A percentile compares a stretch with the other conserved stretches of the same genome.
Conservation (phyloP, 2,888 invertebrate genomes). For the Ariolimax columbianus region DNA sequence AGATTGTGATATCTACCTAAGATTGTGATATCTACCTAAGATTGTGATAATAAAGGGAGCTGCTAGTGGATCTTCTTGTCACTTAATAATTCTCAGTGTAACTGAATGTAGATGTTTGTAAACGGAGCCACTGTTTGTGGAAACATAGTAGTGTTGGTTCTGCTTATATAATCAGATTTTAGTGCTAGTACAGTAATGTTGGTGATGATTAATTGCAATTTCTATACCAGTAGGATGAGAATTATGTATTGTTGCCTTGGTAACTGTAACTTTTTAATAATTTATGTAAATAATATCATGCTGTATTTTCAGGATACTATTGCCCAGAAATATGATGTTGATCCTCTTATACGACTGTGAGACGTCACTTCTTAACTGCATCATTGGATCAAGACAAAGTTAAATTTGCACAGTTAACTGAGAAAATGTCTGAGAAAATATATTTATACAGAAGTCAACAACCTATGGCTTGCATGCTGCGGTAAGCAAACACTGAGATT, state of each 20-base stretch:
- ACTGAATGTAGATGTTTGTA: not conserved
- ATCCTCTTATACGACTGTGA: constrained; percentile 21
- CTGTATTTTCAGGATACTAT: constrained; percentile 54
- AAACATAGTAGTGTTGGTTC: not conserved
- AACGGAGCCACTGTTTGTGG: not conserved
- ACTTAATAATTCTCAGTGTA: no score
- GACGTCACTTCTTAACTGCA: not conserved
- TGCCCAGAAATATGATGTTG: constrained; percentile 55
- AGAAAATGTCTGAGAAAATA: not conserved
- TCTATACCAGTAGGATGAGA: not conserved
- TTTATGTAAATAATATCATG: not conserved
- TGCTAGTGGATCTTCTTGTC: no score
- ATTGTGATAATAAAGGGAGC: no score
- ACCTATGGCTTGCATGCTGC: no score
- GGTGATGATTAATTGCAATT: not conserved
- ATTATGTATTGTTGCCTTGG: not conserved
- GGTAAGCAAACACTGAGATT: no score
- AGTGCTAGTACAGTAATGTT: not conserved
- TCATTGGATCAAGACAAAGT: not conserved
- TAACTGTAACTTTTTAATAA: not conserved
- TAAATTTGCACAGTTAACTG: not conserved
- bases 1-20: no score
- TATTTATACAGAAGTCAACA: no score
- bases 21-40: no score
- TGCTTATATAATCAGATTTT: not conserved